Base-by-base conservation (phyloP, 1,140 invertebrate species). In the Aethina tumida region DNA sequence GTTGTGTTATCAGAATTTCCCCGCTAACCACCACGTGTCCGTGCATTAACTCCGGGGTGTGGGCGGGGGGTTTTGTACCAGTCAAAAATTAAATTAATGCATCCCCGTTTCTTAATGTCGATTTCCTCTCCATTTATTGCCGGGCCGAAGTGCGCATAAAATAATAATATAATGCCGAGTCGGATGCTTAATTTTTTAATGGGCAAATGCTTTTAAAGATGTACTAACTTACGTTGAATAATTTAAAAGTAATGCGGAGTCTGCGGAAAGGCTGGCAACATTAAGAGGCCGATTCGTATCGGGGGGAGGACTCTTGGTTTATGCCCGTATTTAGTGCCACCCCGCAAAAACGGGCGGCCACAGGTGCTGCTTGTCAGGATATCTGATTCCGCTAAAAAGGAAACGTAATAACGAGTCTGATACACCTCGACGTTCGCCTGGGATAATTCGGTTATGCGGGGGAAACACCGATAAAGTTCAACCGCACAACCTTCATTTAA, bases 131-230 rank as follows among this genome's bases (percentile, higher is more conserved):
- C 56, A 53, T 56, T 58, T 53, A 46, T 35, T 40, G 41, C 24
- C 46, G 47, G 43, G 53, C 42, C 45, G 51, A 56, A 55, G 45
- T 52, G 52, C 52, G 55, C 58, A 60, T 59, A 59, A 60, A 60
- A 58, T 60, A 60, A 58, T 60, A 59, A 59, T 60, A 52, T 53
- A 55, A 58, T 56, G 52, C 32, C 33, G 47, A 53, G 51, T 45
- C 52, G 47, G 35, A 38, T 43, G 54, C 55, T 57, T 61, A 61
- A 61, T 61, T 61, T 61, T 61, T 61, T 61, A 61, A 61, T 61
- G 59, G 59, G 54, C 51, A 58, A 60, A 61, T 61, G 59, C 59
- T 61, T 61, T 61, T 61, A 61, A 57, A 56, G 52, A 53, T 52
- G 54, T 56, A 50, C 57, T 50, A 47, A 56, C 53, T 48, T 51